phyloP scores from a whole-genome alignment of 2,888 invertebrate species.

The Platypus cylindrus region DNA sequence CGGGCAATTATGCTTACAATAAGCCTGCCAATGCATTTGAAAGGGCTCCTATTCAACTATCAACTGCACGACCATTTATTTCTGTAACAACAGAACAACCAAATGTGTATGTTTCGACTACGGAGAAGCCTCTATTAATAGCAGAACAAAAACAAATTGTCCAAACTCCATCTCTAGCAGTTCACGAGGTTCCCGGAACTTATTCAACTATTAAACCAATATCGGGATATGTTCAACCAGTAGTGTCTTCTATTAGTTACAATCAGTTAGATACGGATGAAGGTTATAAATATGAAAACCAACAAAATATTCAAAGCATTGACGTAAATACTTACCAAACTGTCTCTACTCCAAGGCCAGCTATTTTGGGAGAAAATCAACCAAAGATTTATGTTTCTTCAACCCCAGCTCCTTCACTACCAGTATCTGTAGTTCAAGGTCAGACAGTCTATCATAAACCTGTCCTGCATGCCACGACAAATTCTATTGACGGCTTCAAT shows the following conservation, averaged over 20 bases:
- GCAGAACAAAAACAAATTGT: slow-evolving; percentile 21
- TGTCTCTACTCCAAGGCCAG: slow-evolving; percentile 12
- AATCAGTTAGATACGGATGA: slow-evolving; percentile 7
- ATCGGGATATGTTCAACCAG: not conserved
- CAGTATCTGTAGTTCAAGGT: no score
- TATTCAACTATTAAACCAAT: slow-evolving; percentile 3
- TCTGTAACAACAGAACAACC: slow-evolving; percentile 5
- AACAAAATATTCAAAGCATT: slow-evolving; percentile 8
- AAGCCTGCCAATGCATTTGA: slow-evolving; percentile 30
- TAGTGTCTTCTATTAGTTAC: slow-evolving; percentile 1
- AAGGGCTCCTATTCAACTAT: slow-evolving; percentile 22
- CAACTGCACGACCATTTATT: slow-evolving; percentile 9
- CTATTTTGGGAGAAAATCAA: slow-evolving; percentile 10
- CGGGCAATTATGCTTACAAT: slow-evolving; percentile 31
- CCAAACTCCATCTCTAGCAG: slow-evolving; percentile 7
- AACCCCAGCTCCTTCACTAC: slow-evolving; percentile 10
- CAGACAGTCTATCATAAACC: no score
- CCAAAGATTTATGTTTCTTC: slow-evolving; percentile 14
- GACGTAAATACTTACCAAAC: slow-evolving; percentile 3
- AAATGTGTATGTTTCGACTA: slow-evolving; percentile 21
- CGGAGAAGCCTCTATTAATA: slow-evolving; percentile 34
- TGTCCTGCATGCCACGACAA: slow-evolving; percentile 1
- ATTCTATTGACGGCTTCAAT: no score
- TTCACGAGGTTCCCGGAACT: slow-evolving; percentile 5
- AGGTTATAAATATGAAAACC: slow-evolving; percentile 15